Conservation (phyloP, 2,888 invertebrate species). For the Lepidocyrtoides sp. region DNA sequence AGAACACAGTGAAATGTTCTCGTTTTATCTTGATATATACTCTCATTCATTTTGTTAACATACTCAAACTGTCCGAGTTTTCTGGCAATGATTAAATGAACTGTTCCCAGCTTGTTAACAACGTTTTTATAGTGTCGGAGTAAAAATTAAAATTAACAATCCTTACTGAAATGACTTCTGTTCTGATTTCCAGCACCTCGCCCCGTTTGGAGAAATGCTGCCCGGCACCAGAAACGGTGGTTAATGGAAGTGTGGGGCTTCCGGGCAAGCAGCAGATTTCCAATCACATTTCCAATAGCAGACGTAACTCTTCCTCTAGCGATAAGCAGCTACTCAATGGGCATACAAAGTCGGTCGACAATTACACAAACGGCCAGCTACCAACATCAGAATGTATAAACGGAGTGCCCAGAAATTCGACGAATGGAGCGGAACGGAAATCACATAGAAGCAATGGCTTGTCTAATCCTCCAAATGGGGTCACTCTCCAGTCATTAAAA, state of each 20-base stretch:
- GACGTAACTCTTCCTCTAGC: slow-evolving; percentile 55
- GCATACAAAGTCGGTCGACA: slow-evolving; percentile 47
- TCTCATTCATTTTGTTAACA: too few species aligned
- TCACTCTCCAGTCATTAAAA: slow-evolving; percentile 68
- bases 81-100: too few species aligned
- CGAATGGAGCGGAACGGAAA: slow-evolving; percentile 50
- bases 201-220: slow-evolving; percentile 78
- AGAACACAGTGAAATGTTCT: too few species aligned
- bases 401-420: slow-evolving; percentile 22
- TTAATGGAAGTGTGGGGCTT: slow-evolving; percentile 72
- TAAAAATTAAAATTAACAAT: too few species aligned
- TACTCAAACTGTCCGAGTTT: too few species aligned
- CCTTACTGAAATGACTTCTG: background rate
- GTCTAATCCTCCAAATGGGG: slow-evolving; percentile 60
- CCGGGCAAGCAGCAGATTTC: slow-evolving; percentile 59
- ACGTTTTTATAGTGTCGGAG: too few species aligned
- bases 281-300: slow-evolving; percentile 43
- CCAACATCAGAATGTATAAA: slow-evolving; percentile 49
- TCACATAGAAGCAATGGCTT: slow-evolving; percentile 39
- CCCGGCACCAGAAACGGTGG: slow-evolving; percentile 70
- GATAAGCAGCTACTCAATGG: slow-evolving; percentile 63
- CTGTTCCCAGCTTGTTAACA: background rate
- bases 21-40: too few species aligned
- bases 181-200: slow-evolving; percentile 66
- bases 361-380: slow-evolving; percentile 68